A percentile compares a stretch with the other conserved stretches of the same genome.
phyloP scores from a whole-genome alignment of 1,140 invertebrate species.

The Mya arenaria region DNA sequence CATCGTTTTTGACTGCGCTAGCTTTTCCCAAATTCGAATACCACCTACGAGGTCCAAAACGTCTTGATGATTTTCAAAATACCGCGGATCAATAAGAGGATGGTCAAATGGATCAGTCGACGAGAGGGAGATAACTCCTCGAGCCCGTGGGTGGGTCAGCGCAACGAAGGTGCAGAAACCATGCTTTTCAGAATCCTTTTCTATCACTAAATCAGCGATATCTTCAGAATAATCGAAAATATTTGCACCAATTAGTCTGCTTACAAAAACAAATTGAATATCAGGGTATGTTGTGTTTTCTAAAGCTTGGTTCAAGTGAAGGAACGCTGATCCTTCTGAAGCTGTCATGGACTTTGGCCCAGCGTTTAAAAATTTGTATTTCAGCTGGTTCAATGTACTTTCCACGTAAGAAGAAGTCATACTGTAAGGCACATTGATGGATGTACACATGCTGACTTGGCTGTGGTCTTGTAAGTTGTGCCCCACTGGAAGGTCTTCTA shows the following conservation, averaged over 20 bases:
- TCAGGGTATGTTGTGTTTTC: slow-evolving; percentile 18
- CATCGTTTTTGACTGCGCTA: slow-evolving; percentile 27
- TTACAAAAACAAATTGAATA: slow-evolving; percentile 40
- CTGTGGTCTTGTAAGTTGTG: slow-evolving; percentile 91
- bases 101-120: slow-evolving; percentile 88
- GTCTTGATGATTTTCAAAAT: slow-evolving; percentile 63
- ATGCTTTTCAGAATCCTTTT: not conserved
- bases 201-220: not conserved
- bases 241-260: not conserved
- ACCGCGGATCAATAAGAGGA: slow-evolving; percentile 90
- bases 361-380: slow-evolving; percentile 59
- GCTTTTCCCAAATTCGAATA: slow-evolving; percentile 23
- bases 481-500: slow-evolving; percentile 89
- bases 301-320: not conserved
- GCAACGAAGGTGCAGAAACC: slow-evolving; percentile 1
- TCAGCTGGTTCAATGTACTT: slow-evolving; percentile 39
- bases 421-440: slow-evolving; percentile 48
- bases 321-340: not conserved
- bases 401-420: slow-evolving; percentile 44
- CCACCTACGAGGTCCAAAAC: slow-evolving; percentile 30
- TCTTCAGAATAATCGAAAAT: not conserved
- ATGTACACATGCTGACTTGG: slow-evolving; percentile 40
- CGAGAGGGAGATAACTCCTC: slow-evolving; percentile 74
- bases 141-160: slow-evolving; percentile 65
- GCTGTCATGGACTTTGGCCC: slow-evolving; percentile 52